A percentile compares a stretch with the other conserved stretches of the same genome.
These are phyloP conservation scores for Temnothorax nylanderi DNA, from an alignment of 1,140 invertebrate genomes.

Conservation along the genomic window DNA sequence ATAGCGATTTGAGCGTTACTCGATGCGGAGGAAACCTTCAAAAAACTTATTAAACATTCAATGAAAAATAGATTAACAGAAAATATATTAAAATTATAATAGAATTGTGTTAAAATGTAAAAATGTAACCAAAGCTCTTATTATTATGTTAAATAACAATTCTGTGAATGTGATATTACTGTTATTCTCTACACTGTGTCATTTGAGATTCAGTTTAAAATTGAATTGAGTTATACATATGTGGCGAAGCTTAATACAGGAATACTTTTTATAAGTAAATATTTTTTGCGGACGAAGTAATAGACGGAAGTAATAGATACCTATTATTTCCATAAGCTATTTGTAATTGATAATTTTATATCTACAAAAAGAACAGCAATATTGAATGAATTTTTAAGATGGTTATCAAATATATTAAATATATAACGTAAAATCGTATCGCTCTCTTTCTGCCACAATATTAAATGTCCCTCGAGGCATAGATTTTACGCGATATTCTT, in stretches of 20 bases:
- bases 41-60: background rate
- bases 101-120: background rate
- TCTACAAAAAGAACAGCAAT: background rate
- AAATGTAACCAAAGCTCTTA: background rate
- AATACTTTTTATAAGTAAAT: background rate
- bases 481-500: slow-evolving; percentile 33
- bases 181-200: background rate
- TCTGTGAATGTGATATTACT: background rate
- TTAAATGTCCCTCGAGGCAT: slow-evolving; percentile 23
- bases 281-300: background rate
- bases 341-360: background rate
- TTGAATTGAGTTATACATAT: background rate
- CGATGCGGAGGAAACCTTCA: background rate
- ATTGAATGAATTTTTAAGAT: background rate
- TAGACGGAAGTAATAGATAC: background rate
- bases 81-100: background rate
- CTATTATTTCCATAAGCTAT: background rate
- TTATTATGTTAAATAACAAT: background rate
- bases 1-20: background rate
- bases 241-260: background rate
- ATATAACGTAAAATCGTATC: background rate
- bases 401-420: background rate
- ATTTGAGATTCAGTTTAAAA: background rate
- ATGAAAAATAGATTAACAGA: background rate
- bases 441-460: background rate